Conservation (phyloP, 2,888 invertebrate species). For the Cephalotes varians region DNA sequence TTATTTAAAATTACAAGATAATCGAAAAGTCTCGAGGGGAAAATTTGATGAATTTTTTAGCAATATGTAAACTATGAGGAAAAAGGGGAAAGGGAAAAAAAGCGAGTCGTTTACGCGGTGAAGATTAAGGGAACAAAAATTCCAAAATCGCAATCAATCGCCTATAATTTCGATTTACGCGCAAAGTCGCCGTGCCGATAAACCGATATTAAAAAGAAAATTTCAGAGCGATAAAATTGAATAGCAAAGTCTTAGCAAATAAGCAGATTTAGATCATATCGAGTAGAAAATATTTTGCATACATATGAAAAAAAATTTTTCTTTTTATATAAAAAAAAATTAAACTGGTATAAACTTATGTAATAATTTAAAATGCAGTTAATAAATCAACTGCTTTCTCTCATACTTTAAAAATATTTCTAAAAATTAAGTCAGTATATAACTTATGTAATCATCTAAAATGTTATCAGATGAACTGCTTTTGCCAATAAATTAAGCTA, state of each 20-base stretch:
- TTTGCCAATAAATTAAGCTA: background rate
- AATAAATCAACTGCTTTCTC: background rate
- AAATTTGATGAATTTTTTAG: background rate
- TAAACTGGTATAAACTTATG: background rate
- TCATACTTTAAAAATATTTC: no score
- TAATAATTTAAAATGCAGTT: background rate
- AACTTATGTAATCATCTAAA: background rate
- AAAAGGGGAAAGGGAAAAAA: no score
- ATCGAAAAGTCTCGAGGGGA: background rate
- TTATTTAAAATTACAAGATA: no score
- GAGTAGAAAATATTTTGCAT: background rate
- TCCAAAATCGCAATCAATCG: background rate
- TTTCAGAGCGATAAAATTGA: conserved; percentile 35
- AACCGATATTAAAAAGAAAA: conserved; percentile 35
- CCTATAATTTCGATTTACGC: conserved; percentile 44
- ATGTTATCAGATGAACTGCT: background rate
- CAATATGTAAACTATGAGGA: background rate
- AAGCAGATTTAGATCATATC: background rate
- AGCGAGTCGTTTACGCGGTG: background rate
- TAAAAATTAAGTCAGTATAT: background rate
- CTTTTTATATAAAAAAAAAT: background rate
- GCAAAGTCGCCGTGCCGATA: conserved; percentile 33
- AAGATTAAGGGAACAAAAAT: conserved; percentile 11
- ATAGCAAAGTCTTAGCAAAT: background rate
- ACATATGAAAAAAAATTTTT: no score